A percentile compares a stretch with the other conserved stretches of the same genome.
Evolutionary conservation across 2,888 invertebrate species (phyloP).

Genomic region (Amphimallon solstitiale): DNA sequence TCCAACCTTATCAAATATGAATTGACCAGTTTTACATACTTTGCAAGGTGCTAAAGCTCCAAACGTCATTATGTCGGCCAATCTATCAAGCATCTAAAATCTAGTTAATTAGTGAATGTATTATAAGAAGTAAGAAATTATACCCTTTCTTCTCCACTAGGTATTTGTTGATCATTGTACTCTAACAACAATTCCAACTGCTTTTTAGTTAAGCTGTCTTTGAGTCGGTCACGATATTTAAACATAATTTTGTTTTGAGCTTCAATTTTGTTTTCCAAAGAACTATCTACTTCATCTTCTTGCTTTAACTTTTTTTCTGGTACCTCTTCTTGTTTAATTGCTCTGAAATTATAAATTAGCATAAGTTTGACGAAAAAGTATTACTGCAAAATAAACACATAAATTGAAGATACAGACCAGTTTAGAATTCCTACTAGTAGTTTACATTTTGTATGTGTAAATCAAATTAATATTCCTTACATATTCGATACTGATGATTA

Average conservation of each 20-base stretch:
- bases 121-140: not conserved
- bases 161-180: constrained; percentile 77
- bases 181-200: constrained; percentile 74
- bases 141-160: constrained; percentile 74
- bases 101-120: not conserved
- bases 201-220: constrained; percentile 68
- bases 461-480: too few relatives aligned
- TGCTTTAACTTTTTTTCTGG: constrained; percentile 77
- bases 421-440: too few relatives aligned
- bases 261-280: constrained; percentile 70
- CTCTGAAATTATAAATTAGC: constrained; percentile 50
- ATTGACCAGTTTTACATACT: constrained; percentile 81
- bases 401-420: too few relatives aligned
- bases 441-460: too few relatives aligned
- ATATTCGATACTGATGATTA: too few relatives aligned
- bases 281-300: constrained; percentile 62
- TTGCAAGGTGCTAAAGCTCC: constrained; percentile 82
- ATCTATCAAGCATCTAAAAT: constrained; percentile 75
- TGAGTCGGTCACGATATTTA: constrained; percentile 72
- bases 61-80: constrained; percentile 89
- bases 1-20: constrained; percentile 74
- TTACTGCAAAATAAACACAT: constrained; percentile 56
- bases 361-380: not conserved
- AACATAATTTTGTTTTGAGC: constrained; percentile 80
- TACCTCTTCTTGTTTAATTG: constrained; percentile 67